Percentiles rank a stretch among this genome's conserved stretches.
These are phyloP conservation scores for Agrypnus murinus DNA, from an alignment of 2,888 invertebrate species.

Conservation along the genomic window DNA sequence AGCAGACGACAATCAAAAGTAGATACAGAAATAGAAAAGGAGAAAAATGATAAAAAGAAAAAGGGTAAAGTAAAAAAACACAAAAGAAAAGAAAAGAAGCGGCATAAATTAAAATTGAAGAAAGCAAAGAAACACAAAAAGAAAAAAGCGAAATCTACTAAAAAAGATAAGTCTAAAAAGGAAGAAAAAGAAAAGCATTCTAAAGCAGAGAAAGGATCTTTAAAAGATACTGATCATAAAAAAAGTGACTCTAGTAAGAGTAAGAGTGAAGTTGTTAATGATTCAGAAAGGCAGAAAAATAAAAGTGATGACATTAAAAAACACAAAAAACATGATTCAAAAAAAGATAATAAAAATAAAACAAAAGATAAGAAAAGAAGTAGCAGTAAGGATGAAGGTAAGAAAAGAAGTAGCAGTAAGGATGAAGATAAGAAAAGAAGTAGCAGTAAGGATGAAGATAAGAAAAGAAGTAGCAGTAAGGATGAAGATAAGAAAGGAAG, in stretches of 20 bases:
- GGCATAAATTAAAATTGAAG: conserved; percentile 18
- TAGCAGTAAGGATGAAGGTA: conserved; percentile 1
- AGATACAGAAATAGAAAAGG: conserved; percentile 8
- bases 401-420: not conserved
- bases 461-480: not conserved
- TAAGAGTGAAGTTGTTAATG: not conserved
- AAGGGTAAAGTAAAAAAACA: not conserved
- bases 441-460: not conserved
- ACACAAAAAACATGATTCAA: not conserved
- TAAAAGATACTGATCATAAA: conserved; percentile 15
- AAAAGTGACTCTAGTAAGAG: not conserved
- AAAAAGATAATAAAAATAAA: conserved; percentile 1
- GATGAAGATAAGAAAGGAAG: no score
- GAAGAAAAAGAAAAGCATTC: conserved; percentile 22
- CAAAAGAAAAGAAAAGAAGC: conserved; percentile 18
- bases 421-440: not conserved
- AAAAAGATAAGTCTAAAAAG: conserved; percentile 33
- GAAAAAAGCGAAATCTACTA: conserved; percentile 27
- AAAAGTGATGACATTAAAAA: no score
- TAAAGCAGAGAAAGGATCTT: not conserved
- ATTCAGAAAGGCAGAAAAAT: not conserved
- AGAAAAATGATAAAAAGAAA: conserved; percentile 7
- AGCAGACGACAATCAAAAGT: conserved; percentile 17
- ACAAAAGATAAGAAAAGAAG: not conserved
- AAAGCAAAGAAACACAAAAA: conserved; percentile 23